Evolutionary conservation across 2,797 vertebrate species (phyloP).

Genomic region (Falco novaeseelandiae): DNA sequence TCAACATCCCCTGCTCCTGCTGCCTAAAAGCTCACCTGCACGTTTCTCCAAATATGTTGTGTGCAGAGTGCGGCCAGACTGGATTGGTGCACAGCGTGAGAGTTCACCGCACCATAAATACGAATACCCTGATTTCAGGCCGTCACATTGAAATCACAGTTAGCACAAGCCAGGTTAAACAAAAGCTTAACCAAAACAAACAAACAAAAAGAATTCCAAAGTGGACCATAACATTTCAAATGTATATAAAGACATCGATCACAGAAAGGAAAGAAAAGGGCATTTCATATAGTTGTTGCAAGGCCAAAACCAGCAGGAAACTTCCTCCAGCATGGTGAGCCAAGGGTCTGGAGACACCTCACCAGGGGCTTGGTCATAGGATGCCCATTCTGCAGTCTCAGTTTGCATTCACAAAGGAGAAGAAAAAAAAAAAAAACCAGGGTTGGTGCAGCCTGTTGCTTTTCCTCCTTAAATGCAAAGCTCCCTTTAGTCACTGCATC

Average conservation of each 20-base stretch:
- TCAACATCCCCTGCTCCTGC: background rate
- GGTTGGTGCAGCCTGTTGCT: background rate
- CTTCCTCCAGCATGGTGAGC: background rate
- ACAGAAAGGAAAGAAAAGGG: background rate
- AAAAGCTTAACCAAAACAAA: background rate
- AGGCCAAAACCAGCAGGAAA: background rate
- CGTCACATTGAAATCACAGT: background rate
- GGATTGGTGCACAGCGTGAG: rapidly evolving
- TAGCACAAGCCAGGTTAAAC: background rate
- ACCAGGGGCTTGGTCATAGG: background rate
- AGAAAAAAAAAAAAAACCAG: background rate
- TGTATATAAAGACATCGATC: background rate
- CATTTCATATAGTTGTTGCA: background rate
- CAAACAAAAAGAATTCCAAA: background rate
- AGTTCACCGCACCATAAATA: background rate
- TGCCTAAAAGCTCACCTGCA: background rate
- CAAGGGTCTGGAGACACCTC: background rate
- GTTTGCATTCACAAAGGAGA: background rate
- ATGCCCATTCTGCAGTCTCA: background rate
- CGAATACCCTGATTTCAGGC: background rate
- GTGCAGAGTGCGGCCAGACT: background rate
- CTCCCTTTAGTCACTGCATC: background rate
- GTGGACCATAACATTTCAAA: background rate
- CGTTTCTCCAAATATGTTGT: rapidly evolving
- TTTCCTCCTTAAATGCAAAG: background rate